Percentiles rank a stretch among this genome's conserved stretches.
Evolutionary conservation across 2,797 vertebrate genomes (phyloP).

Genomic region (Uromys caudimaculatus): DNA sequence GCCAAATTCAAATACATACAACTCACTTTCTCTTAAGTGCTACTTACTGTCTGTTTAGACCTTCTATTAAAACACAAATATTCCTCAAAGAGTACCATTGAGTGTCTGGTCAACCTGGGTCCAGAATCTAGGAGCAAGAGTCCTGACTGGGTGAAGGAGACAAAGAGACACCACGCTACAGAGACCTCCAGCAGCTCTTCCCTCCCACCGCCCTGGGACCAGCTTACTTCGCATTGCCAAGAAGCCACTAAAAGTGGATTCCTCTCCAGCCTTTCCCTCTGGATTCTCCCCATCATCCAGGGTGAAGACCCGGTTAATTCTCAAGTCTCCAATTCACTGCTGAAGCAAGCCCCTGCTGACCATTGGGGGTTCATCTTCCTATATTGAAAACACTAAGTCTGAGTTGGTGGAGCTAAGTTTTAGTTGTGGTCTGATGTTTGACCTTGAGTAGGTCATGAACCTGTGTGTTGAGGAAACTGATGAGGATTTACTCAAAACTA

Average conservation of each 20-base stretch:
- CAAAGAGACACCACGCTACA: neutral
- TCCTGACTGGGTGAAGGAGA: neutral
- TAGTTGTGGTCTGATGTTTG: neutral
- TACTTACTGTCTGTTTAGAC: neutral
- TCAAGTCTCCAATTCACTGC: neutral
- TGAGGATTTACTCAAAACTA: neutral
- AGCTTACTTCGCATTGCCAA: neutral
- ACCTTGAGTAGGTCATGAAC: slow-evolving; percentile 40
- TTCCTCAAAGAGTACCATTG: neutral
- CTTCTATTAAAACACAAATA: slow-evolving; percentile 25
- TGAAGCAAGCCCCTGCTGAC: neutral
- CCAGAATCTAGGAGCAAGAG: neutral
- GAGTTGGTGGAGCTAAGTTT: neutral
- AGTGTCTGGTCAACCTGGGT: neutral
- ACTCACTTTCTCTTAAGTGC: neutral
- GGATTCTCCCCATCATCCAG: neutral
- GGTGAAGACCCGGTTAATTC: neutral
- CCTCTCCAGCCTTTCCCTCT: neutral
- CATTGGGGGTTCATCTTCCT: neutral
- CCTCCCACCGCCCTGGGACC: too few species aligned
- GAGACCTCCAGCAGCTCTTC: neutral
- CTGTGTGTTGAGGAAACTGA: neutral
- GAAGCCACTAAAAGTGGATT: neutral
- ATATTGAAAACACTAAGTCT: neutral
- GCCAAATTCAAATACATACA: neutral